Evolutionary conservation across 2,113 vertebrate genomes (phyloP), one percentile per base, ranked within the genome.

Genomic region (Tympanuchus pallidicinctus): DNA sequence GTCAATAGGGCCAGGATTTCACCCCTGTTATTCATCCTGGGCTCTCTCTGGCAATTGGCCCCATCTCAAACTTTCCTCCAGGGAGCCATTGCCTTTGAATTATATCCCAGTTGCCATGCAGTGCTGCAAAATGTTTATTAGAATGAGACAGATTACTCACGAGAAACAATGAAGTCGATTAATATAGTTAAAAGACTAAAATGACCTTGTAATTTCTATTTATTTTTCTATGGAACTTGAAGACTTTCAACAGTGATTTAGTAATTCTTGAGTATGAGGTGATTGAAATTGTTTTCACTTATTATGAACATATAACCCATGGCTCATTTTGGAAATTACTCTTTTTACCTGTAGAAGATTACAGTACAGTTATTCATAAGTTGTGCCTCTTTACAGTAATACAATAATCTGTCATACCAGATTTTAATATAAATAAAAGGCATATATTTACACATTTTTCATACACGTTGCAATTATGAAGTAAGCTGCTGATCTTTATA

Each of bases 81-180:
- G 91, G 86, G 90, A 88, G 22, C 77, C 83, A 72, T 91, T 92
- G 73, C 88, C 73, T 78, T 61, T 91, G 61, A 66, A 73, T 93
- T 90, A 91, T 79, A 76, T 56, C 76, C 54, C 40, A 79, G 25
- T 82, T 25, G 48, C 24, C 24, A 67, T 45, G 66, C 43, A 69
- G 13, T 78, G 77, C 70, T 93, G 38, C 50, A 91, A 88, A 79
- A 84, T 61, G 36, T 52, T 59, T 71, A 16, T 90, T 72, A 88
- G 73, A 90, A 69, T 30, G 50, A 84, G 56, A 34, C 71, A 73
- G 45, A 42, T 50, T 50, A 61, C 72, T 78, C 82, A 57, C 61
- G 78, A 65, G 77, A 94, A 89, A 72, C 36, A 91, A 27, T 65
- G 24, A 82, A 50, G 30, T 15, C 50, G 70, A 66, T 50, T 92